Base-by-base conservation (phyloP, 30 jellyfish, hydroid and myxozoan genomes). In the Mastigias papua region DNA sequence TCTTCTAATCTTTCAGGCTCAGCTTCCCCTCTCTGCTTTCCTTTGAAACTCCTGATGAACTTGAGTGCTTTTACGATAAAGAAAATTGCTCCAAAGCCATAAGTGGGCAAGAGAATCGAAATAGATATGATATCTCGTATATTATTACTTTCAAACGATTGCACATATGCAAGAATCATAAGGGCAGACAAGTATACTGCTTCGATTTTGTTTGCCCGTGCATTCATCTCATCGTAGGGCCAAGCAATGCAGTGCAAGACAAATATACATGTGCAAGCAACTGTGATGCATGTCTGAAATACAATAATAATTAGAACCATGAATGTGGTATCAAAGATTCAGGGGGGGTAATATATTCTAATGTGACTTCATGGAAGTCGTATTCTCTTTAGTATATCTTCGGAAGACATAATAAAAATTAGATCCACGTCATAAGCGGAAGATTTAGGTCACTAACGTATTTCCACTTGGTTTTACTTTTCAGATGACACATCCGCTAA, bases 151-250 rank as follows among this genome's bases (percentile, higher is more conserved):
- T 86, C 63, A 32, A 86, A 34, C n/a, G 83, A 11, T 61, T 86
- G 94, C 19, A 86, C 49, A 49, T 72, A 71, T 6, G 88, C 85
- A 42, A 86, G 76, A 22, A 77, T 49, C n/a, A 77, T 75, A 10
- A 86, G 89, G 4, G 89, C 89, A 48, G 73, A 72, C 34, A 86
- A 87, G 65, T 72, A 86, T 22, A 76, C 34, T 1, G 94, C 64
- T n/a, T 86, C 94, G 32, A 86, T 86, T 3, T 63, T 23, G 35
- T 86, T 86, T 31, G 92, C 86, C 86, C 75, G 28, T 17, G 73
- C 48, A n/a, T 70, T 73, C 73, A 19, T 77, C 61, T 71, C 57
- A 61, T 64, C 33, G 82, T 86, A 86, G 26, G 94, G 94, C 85
- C 85, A 77, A 3, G 82, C 85, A 13, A 72, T 27, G 51, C 82